Conservation (phyloP, 2,888 invertebrate genomes). For the Nebria salina region DNA sequence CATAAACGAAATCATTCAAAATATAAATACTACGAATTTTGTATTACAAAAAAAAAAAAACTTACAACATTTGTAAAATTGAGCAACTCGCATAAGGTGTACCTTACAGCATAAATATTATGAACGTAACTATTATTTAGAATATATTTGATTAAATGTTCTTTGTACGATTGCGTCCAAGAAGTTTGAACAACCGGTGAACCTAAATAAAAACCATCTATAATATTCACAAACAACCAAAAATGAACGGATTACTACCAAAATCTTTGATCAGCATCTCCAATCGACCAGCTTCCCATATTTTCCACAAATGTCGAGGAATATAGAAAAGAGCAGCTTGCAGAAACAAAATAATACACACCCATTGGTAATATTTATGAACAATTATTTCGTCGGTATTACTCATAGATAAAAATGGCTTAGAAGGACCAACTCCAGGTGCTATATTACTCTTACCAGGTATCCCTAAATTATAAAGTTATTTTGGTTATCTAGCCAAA, state of each 20-base stretch:
- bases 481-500: neutral
- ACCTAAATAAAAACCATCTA: slow-evolving; percentile 56
- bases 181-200: slow-evolving; percentile 67
- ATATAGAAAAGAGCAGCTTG: slow-evolving; percentile 76
- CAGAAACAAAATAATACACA: slow-evolving; percentile 73
- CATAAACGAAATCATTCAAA: slow-evolving; percentile 50
- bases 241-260: slow-evolving; percentile 57
- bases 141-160: slow-evolving; percentile 69
- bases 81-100: slow-evolving; percentile 75
- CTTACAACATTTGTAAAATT: slow-evolving; percentile 80
- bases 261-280: slow-evolving; percentile 70
- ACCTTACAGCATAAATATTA: slow-evolving; percentile 73
- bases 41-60: slow-evolving; percentile 48
- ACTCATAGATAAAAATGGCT: slow-evolving; percentile 8
- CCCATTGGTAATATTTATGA: slow-evolving; percentile 78
- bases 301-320: slow-evolving; percentile 77
- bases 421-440: slow-evolving; percentile 64
- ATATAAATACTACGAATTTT: neutral
- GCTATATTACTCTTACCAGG: slow-evolving; percentile 62
- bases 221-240: neutral
- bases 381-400: slow-evolving; percentile 65
- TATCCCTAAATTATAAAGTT: slow-evolving; percentile 22
- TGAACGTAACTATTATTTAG: slow-evolving; percentile 67
- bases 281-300: slow-evolving; percentile 74
- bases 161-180: slow-evolving; percentile 67